Conservation (phyloP, 2,888 invertebrate species). For the Lymantria monacha region DNA sequence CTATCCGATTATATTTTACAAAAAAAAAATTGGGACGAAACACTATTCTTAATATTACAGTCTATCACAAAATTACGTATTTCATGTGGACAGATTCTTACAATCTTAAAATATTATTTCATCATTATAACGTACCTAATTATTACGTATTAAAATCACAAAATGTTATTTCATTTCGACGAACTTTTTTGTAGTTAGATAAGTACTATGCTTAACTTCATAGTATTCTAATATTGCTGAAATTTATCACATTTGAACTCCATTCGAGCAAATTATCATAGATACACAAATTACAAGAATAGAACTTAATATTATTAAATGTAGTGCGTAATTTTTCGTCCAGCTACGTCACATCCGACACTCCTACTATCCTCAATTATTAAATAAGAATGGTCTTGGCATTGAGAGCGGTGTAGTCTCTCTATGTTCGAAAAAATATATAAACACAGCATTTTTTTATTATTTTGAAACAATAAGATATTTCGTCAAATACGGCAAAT, state of each 20-base stretch:
- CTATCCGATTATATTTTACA: neutral
- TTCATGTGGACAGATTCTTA: constrained; percentile 38
- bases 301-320: too few relatives aligned
- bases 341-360: too few relatives aligned
- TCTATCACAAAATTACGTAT: constrained; percentile 49
- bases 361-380: too few relatives aligned
- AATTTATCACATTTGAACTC: constrained; percentile 18
- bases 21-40: constrained; percentile 9
- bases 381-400: too few relatives aligned
- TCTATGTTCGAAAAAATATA: too few relatives aligned
- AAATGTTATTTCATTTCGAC: neutral
- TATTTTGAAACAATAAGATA: too few relatives aligned
- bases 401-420: too few relatives aligned
- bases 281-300: neutral
- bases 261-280: too few relatives aligned
- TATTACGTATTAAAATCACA: neutral
- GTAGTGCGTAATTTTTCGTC: too few relatives aligned
- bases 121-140: constrained; percentile 4
- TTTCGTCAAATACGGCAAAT: too few relatives aligned
- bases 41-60: constrained; percentile 20
- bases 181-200: neutral
- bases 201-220: neutral
- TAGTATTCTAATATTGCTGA: constrained; percentile 27
- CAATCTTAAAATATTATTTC: constrained; percentile 15
- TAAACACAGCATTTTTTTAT: too few relatives aligned